Evolutionary conservation across 1,140 invertebrate genomes (phyloP).

Genomic region (Ephestia elutella): DNA sequence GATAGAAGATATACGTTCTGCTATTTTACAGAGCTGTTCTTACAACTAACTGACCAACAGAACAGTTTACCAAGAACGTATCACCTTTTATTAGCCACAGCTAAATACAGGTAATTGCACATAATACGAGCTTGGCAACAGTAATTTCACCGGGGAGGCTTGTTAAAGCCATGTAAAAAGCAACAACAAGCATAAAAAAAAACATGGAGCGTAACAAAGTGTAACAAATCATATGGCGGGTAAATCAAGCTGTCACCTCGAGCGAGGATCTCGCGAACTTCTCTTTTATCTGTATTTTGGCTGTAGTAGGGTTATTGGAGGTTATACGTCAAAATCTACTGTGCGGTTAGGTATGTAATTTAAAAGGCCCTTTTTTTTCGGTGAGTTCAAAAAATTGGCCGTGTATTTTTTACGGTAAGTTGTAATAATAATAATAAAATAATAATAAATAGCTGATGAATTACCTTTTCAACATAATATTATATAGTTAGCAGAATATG

Average conservation of each 20-base stretch:
- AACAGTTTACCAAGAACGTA: background rate
- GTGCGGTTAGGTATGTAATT: background rate
- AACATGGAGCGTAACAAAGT: slow-evolving; percentile 31
- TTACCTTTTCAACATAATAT: too few relatives aligned
- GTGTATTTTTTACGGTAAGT: too few relatives aligned
- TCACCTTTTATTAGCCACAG: background rate
- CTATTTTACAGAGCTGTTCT: background rate
- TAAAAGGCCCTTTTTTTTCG: background rate
- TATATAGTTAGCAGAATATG: too few relatives aligned
- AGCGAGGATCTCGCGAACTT: slow-evolving; percentile 10
- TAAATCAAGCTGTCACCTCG: slow-evolving; percentile 37
- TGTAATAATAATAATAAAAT: too few relatives aligned
- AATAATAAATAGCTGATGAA: too few relatives aligned
- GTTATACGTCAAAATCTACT: slow-evolving; percentile 13
- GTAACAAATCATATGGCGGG: slow-evolving; percentile 40
- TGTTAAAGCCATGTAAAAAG: slow-evolving; percentile 16
- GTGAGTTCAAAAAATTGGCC: background rate
- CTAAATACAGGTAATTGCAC: slow-evolving; percentile 3
- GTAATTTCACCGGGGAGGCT: slow-evolving; percentile 7
- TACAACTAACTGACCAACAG: background rate
- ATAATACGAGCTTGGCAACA: background rate
- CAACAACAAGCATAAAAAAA: slow-evolving; percentile 15
- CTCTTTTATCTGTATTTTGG: slow-evolving; percentile 15
- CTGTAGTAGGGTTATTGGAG: slow-evolving; percentile 19
- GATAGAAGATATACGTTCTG: too few relatives aligned